phyloP scores from a whole-genome alignment of 1,140 invertebrate species.

The Pectinophora gossypiella region DNA sequence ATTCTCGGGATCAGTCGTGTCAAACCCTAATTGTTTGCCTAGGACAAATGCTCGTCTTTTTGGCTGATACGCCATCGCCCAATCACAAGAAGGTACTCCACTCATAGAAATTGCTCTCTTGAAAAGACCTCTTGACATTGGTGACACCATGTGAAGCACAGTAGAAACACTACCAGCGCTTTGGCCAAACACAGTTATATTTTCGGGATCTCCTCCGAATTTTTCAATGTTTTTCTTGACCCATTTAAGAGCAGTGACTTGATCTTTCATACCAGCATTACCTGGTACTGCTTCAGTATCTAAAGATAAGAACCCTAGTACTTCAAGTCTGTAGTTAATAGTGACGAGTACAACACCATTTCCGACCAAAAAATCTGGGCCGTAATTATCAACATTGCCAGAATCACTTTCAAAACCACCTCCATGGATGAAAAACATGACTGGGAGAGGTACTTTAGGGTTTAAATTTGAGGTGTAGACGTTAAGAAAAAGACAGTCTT shows the following conservation, averaged over 20 bases:
- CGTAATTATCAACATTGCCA: constrained; percentile 68
- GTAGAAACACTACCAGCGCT: constrained; percentile 75
- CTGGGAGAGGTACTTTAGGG: constrained; percentile 25
- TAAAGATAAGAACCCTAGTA: constrained; percentile 73
- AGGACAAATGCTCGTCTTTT: constrained; percentile 36
- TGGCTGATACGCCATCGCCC: constrained; percentile 11
- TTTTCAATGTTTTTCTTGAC: constrained; percentile 75
- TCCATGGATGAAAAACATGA: constrained; percentile 81
- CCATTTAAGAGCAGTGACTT: constrained; percentile 77
- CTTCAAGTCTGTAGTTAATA: too few species aligned
- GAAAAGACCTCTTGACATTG: constrained; percentile 74
- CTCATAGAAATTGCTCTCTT: constrained; percentile 52
- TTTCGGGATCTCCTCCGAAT: constrained; percentile 79
- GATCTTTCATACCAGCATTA: constrained; percentile 78
- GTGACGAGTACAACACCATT: constrained; percentile 77
- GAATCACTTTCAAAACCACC: constrained; percentile 78
- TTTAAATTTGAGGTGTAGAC: constrained; percentile 72
- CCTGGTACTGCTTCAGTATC: constrained; percentile 68
- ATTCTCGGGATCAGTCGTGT: constrained; percentile 43
- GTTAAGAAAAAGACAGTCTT: constrained; percentile 78
- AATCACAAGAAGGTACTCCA: constrained; percentile 22
- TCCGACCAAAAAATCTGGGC: constrained; percentile 77
- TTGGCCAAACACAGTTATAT: constrained; percentile 76
- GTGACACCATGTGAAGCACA: constrained; percentile 74
- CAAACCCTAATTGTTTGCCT: constrained; percentile 41